Evolutionary conservation across 2,888 invertebrate species (phyloP).

Genomic region (Autographa pulchrina): DNA sequence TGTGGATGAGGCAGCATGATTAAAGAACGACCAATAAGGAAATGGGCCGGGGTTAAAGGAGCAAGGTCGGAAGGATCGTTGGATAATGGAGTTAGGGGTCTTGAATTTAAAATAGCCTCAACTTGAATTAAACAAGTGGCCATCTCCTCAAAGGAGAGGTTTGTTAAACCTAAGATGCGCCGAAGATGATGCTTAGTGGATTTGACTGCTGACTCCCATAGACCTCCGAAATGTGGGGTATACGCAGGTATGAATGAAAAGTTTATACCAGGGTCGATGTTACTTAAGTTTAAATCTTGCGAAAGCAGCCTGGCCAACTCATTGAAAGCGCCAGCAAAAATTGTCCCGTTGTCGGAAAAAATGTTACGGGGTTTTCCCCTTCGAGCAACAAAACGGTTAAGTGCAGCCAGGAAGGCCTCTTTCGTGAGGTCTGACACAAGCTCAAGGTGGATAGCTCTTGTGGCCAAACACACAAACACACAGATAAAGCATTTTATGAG

Average conservation of each 20-base stretch:
- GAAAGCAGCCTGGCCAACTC: not conserved
- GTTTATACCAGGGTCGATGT: conserved; percentile 13
- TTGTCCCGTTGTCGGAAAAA: conserved; percentile 28
- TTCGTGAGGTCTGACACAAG: conserved; percentile 47
- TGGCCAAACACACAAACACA: conserved; percentile 52
- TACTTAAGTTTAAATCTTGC: not conserved
- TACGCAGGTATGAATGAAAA: conserved; percentile 19
- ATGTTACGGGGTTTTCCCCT: conserved; percentile 24
- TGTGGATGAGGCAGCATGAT: conserved; percentile 6
- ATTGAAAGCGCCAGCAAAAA: conserved; percentile 22
- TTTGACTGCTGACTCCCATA: conserved; percentile 11
- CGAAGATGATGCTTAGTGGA: conserved; percentile 7
- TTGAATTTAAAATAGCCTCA: conserved; percentile 21
- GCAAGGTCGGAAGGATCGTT: conserved; percentile 23
- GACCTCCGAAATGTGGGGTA: conserved; percentile 16
- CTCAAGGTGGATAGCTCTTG: conserved; percentile 44
- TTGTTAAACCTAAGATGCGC: conserved; percentile 14
- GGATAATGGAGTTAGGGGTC: conserved; percentile 25
- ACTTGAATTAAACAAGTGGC: conserved; percentile 20
- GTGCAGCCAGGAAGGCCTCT: conserved; percentile 41
- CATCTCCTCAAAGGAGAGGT: conserved; percentile 30
- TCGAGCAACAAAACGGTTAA: conserved; percentile 40
- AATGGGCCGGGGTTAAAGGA: conserved; percentile 21
- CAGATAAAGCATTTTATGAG: conserved; percentile 49
- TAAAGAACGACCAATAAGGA: conserved; percentile 24